Evolutionary conservation across 2,888 invertebrate genomes (phyloP).

Genomic region (Scaptomyza cyrtandrae): DNA sequence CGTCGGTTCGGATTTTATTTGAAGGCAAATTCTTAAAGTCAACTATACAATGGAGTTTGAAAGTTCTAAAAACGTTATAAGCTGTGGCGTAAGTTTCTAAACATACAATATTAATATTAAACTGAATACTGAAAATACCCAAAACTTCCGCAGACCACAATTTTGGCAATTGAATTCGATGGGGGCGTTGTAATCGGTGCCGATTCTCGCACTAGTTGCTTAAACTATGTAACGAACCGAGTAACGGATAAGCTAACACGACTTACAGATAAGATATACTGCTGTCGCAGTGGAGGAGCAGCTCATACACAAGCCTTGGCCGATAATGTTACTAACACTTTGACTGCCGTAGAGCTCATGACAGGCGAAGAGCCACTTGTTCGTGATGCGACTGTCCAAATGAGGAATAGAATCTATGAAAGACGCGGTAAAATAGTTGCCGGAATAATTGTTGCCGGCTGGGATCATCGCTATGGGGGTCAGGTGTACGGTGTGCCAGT

Average conservation of each 20-base stretch:
- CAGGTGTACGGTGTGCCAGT: conserved; percentile 89
- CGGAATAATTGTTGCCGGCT: conserved; percentile 98
- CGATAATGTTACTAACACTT: conserved; percentile 95
- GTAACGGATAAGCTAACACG: conserved; percentile 97
- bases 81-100: conserved; percentile 19
- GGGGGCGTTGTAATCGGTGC: conserved; percentile 98
- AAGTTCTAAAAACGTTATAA: neutral
- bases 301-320: conserved; percentile 99
- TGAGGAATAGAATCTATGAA: conserved; percentile 96
- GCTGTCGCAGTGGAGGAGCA: conserved; percentile 98
- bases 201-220: conserved; percentile 97
- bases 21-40: neutral
- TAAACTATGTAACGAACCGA: conserved; percentile 96
- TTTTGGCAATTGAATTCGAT: conserved; percentile 97
- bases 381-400: conserved; percentile 94
- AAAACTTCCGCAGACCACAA: conserved; percentile 90
- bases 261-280: conserved; percentile 96
- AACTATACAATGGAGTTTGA: neutral
- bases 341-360: conserved; percentile 90
- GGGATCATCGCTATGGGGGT: conserved; percentile 95
- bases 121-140: neutral
- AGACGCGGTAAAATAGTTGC: conserved; percentile 96
- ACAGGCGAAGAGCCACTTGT: conserved; percentile 93
- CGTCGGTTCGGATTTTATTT: neutral
- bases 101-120: too few species aligned